phyloP scores from a whole-genome alignment of 2,888 invertebrate genomes.

The Meandrusa payeni region DNA sequence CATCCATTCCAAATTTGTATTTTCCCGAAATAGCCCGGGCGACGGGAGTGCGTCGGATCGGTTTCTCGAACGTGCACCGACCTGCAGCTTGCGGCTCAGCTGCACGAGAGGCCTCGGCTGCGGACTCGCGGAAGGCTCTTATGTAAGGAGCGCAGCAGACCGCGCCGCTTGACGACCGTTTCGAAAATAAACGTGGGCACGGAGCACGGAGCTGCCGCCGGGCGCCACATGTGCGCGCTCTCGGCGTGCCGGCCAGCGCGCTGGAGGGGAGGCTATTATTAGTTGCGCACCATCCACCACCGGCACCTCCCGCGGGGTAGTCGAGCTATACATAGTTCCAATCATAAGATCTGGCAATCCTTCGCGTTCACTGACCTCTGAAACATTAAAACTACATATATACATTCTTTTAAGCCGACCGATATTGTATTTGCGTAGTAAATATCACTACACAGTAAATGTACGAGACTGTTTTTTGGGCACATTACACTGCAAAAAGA shows the following conservation, averaged over 20 bases:
- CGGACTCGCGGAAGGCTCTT: conserved; percentile 50
- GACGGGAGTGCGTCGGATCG: conserved; percentile 78
- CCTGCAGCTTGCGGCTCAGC: conserved; percentile 61
- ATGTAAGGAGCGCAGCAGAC: conserved; percentile 68
- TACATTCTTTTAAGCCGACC: conserved; percentile 6
- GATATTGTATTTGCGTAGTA: conserved; percentile 4
- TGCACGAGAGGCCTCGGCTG: conserved; percentile 41
- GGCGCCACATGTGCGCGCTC: conserved; percentile 76
- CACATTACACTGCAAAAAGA: no score
- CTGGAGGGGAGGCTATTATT: conserved; percentile 80
- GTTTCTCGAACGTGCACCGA: conserved; percentile 76
- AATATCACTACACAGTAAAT: neutral
- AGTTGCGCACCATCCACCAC: conserved; percentile 77
- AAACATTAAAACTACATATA: conserved; percentile 46
- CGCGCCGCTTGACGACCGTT: conserved; percentile 76
- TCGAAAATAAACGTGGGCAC: conserved; percentile 75
- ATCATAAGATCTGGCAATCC: conserved; percentile 74
- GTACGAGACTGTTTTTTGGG: no score
- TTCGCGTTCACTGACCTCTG: conserved; percentile 75
- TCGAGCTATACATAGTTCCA: conserved; percentile 74
- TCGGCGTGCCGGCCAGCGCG: conserved; percentile 64
- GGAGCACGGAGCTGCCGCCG: conserved; percentile 53
- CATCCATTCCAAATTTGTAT: conserved; percentile 89
- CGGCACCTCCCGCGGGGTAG: conserved; percentile 80
- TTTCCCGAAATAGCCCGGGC: conserved; percentile 87